Percentiles rank a stretch among this genome's conserved stretches.
These are phyloP conservation scores for Vanacampus margaritifer DNA, from an alignment of 2,113 vertebrate genomes.

Conservation along the genomic window DNA sequence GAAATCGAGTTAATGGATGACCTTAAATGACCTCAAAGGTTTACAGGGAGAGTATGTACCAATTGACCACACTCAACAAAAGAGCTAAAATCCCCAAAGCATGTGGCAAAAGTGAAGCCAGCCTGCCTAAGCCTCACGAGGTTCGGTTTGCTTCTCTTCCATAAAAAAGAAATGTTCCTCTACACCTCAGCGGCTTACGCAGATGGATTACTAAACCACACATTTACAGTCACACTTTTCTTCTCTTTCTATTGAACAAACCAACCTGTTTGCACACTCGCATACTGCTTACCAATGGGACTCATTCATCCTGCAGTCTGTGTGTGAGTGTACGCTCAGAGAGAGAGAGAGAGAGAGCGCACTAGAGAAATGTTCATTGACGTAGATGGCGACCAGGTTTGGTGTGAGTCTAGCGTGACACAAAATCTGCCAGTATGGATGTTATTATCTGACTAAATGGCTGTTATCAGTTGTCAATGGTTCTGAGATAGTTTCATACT, in stretches of 20 bases:
- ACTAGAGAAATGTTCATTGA: neutral
- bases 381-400: neutral
- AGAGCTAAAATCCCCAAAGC: conserved; percentile 46
- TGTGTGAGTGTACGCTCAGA: conserved; percentile 1
- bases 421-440: neutral
- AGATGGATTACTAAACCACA: conserved; percentile 33
- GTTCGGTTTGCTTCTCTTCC: conserved; percentile 17
- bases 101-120: conserved; percentile 43
- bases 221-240: conserved; percentile 6
- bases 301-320: conserved; percentile 25
- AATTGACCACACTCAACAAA: conserved; percentile 40
- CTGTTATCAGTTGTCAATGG: neutral
- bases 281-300: conserved; percentile 17
- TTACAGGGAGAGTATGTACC: conserved; percentile 30
- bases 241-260: conserved; percentile 14
- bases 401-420: neutral
- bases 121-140: conserved; percentile 32
- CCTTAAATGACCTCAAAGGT: conserved; percentile 41
- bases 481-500: too few species aligned
- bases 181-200: conserved; percentile 35
- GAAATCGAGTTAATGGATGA: conserved; percentile 27
- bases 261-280: conserved; percentile 8
- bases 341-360: neutral
- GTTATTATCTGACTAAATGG: neutral
- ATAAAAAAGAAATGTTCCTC: conserved; percentile 27